Evolutionary conservation across 2,797 vertebrate species (phyloP).

Genomic region (Scleropages formosus): DNA sequence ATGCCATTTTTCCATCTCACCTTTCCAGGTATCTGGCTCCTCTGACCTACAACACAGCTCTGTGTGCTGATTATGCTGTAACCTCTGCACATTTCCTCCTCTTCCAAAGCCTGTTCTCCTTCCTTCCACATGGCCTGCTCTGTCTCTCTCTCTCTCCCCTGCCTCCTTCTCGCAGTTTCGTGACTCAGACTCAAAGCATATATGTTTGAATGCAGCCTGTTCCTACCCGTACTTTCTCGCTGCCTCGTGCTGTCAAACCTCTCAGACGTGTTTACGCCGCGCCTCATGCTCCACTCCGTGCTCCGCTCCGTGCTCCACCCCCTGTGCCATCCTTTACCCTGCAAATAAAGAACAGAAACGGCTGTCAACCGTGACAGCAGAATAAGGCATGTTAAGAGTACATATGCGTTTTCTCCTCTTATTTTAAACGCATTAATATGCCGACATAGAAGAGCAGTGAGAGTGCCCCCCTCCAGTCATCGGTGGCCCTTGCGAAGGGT

Average conservation of each 20-base stretch:
- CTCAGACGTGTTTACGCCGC: no score
- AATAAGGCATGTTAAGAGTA: no score
- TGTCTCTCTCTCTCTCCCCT: conserved; percentile 29
- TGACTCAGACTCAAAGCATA: not conserved
- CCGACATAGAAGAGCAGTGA: not conserved
- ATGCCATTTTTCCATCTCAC: conserved; percentile 79
- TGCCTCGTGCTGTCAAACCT: not conserved
- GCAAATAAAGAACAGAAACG: not conserved
- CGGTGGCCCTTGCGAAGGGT: no score
- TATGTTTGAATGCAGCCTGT: not conserved
- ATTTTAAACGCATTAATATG: no score
- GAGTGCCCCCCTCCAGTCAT: not conserved
- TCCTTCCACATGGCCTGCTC: conserved; percentile 50
- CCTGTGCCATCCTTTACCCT: not conserved
- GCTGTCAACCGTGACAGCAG: no score
- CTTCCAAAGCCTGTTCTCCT: conserved; percentile 58
- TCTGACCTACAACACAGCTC: conserved; percentile 58
- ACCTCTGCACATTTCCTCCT: conserved; percentile 71
- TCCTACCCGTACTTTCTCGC: not conserved
- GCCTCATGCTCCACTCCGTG: no score
- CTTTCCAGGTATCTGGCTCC: conserved; percentile 75
- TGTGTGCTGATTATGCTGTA: conserved; percentile 69
- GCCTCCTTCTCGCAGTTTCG: conserved; percentile 41
- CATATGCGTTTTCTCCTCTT: no score
- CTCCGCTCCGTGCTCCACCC: not conserved